A percentile compares a stretch with the other conserved stretches of the same genome.
Evolutionary conservation across 2,113 vertebrate genomes (phyloP).

Genomic region (Mus spicilegus): DNA sequence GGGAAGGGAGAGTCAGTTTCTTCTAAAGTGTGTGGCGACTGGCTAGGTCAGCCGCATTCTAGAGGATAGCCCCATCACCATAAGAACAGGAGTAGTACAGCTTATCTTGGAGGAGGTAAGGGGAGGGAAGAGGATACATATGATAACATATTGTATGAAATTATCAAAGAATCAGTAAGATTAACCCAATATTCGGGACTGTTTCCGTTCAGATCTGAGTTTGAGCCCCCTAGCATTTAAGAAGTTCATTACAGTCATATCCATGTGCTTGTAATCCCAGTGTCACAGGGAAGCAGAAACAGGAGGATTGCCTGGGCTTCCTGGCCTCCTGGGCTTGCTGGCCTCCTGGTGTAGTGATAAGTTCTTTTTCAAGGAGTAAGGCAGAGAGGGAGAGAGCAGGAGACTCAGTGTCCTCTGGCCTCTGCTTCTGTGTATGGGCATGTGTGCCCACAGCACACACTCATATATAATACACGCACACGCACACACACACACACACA

Average conservation of each 20-base stretch:
- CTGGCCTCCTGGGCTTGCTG: not conserved
- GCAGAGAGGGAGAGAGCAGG: not conserved
- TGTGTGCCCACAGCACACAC: not conserved
- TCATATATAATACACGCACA: not conserved
- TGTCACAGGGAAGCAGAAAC: not conserved
- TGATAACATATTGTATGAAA: not conserved
- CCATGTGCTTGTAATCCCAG: not conserved
- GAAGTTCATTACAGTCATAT: not conserved
- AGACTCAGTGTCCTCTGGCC: not conserved
- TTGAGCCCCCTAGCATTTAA: not conserved
- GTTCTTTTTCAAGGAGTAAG: not conserved
- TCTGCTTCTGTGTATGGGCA: not conserved
- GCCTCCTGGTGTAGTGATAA: not conserved
- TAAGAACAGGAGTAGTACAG: not conserved
- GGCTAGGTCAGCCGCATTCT: not conserved
- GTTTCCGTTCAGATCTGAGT: not conserved
- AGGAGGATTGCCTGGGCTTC: not conserved
- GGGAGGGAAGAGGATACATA: not conserved
- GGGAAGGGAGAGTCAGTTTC: not conserved
- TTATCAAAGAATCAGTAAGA: not conserved
- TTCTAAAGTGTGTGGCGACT: not conserved
- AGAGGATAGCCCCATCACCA: not conserved
- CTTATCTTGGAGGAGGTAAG: not conserved
- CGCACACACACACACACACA: not conserved
- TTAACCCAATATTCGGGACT: not conserved